Base-by-base conservation (phyloP, 2,888 invertebrate genomes). In the Andrena trimmerana region DNA sequence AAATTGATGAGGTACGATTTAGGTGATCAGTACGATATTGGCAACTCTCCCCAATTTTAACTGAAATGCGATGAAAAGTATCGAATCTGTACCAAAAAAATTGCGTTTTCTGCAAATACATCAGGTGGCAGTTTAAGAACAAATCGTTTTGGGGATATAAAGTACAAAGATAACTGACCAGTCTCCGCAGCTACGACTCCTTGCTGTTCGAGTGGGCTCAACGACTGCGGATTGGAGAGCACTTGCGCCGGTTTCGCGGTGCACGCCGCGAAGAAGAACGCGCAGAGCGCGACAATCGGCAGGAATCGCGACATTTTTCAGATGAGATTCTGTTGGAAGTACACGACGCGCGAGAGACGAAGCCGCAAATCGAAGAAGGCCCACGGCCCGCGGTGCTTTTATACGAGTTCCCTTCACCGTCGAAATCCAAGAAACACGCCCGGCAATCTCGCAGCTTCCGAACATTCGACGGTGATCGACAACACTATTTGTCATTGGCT, bases 361-460 rank as follows among this genome's bases (percentile, higher is more conserved):
- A 69, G 48, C 67, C 68, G 50, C 62, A 33, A 85, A 69, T 86
- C 71, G 59, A 74, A 72, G 67, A 33, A 65, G 54, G 7, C 67
- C 29, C 50, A 20, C n/a, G 27, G n/a, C n/a, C 50, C 76, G 29
- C 36, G 57, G 1, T 31, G 79, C 83, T 89, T 89, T 87, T 88
- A 88, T 89, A 89, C 59, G 5, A 36, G 60, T 33, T 48, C 86
- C 88, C 65, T 84, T 88, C 86, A 83, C 88, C 59, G 48, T 24
- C 63, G n/a, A 77, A 78, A 81, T 75, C 72, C 67, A 71, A 78
- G 52, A 74, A 77, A 81, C 33, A 72, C 33, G 42, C 42, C 4
- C 24, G 48, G 36, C 20, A 70, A 24, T 50, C 52, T 71, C 54
- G 20, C 57, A 63, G 59, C 65, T 59, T 71, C 62, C 48, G 24